Conservation (phyloP, 2,888 invertebrate genomes). For the Himalopsyche anomala region DNA sequence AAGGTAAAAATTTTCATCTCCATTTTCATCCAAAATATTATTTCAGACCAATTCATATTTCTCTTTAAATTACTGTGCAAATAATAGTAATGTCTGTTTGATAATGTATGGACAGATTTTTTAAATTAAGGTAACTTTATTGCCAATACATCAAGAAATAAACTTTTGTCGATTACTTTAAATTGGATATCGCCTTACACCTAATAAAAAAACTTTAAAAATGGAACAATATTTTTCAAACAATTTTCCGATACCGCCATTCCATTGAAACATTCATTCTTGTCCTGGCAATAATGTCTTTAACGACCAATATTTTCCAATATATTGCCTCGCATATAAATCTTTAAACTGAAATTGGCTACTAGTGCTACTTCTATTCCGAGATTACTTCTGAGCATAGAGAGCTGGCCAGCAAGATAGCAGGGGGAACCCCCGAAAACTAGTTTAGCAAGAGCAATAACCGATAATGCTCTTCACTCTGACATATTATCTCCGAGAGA, state of each 20-base stretch:
- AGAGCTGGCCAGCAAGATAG: constrained; percentile 29
- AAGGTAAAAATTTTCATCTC: no score
- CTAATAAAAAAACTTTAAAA: neutral
- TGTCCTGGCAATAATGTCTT: constrained; percentile 63
- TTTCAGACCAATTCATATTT: no score
- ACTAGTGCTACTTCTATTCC: constrained; percentile 46
- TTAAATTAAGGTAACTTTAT: no score
- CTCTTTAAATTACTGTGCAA: no score
- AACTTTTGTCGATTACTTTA: no score
- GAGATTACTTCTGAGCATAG: constrained; percentile 59
- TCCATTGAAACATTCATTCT: constrained; percentile 52
- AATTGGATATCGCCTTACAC: no score
- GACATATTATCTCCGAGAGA: constrained; percentile 64
- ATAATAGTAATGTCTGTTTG: no score
- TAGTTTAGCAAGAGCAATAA: constrained; percentile 64
- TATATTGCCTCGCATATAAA: constrained; percentile 60
- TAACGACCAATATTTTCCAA: constrained; percentile 65
- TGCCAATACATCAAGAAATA: no score
- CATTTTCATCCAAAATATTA: no score
- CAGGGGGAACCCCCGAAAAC: constrained; percentile 55
- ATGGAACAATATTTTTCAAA: neutral
- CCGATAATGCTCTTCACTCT: constrained; percentile 64
- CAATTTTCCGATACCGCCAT: constrained; percentile 37
- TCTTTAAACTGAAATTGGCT: constrained; percentile 63
- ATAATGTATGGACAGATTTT: no score